Evolutionary conservation across 1,140 invertebrate genomes (phyloP), one percentile per base, ranked within the genome.

Genomic region (Drosophila varians): DNA sequence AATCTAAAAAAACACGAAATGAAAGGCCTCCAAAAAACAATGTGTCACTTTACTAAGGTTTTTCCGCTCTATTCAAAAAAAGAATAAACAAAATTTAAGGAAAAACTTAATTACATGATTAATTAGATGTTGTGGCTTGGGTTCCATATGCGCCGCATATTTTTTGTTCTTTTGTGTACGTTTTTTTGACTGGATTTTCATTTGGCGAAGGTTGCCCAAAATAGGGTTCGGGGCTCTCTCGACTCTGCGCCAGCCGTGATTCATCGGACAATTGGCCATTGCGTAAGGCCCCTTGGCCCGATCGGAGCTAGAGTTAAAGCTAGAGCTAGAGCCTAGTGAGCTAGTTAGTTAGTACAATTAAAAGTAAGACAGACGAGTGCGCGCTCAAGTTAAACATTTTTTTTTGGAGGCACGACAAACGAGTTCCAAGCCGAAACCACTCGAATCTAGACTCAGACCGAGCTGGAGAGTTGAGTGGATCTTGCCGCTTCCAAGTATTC

Each of bases 391-490:
- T 43, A 48, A 58, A 54, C 28, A 45, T 65, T 55, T 64, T 43
- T 42, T 62, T 80, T 80, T 86, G 80, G 82, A 86, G 80, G 82
- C 80, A 82, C 82, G 82, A 86, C 77, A 86, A 86, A 86, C 80
- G 64, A 86, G 80, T 86, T 86, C 68, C 52, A 16, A 48, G 11
- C 16, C 19, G 18, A 65, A 54, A 55, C 68, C 73, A 83, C 79
- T 82, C 77, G 73, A 69, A 38, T 66, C 57, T 61, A 38, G 46
- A 66, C 60, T 25, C 46, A 21, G 40, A 70, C 19, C 16, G 53
- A 61, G 65, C 18, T 43, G 9, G 11, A 18, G 55, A n/a, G 36
- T 46, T 21, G 26, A 34, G 46, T 38, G 43, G 21, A 28, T 57
- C 40, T 65, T 53, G 42, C 28, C 28, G 48, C 43, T 25, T 52